A percentile compares a stretch with the other conserved stretches of the same genome.
phyloP scores from a whole-genome alignment of 2,113 vertebrate genomes.

The Otus sunia region DNA sequence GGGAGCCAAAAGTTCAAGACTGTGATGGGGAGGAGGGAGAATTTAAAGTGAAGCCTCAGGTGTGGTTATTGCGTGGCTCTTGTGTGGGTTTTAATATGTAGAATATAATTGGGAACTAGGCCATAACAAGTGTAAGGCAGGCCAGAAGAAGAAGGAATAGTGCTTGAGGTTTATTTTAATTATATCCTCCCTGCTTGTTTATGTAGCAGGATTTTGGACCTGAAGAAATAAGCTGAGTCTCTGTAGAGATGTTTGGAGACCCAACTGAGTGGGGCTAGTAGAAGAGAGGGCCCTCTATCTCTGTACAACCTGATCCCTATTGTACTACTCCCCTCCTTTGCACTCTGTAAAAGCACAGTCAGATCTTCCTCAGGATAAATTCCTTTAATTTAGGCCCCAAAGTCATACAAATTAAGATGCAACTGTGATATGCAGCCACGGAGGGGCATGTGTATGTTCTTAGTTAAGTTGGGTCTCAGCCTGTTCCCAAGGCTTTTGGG shows the following conservation, averaged over 20 bases:
- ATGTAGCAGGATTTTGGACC: not conserved
- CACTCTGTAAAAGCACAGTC: not conserved
- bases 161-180: not conserved
- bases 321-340: not conserved
- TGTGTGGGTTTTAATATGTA: not conserved
- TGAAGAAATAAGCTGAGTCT: not conserved
- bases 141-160: not conserved
- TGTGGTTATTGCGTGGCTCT: not conserved
- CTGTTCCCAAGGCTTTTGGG: not conserved
- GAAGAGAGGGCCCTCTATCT: not conserved
- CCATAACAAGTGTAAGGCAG: not conserved
- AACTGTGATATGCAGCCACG: accelerated
- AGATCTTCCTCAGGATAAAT: not conserved
- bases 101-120: not conserved
- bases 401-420: not conserved
- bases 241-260: not conserved
- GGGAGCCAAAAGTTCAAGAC: not conserved
- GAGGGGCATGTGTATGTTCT: not conserved
- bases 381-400: not conserved
- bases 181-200: not conserved
- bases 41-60: not conserved
- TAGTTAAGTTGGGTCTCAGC: not conserved
- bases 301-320: not conserved
- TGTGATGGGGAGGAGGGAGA: not conserved
- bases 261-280: not conserved